Percentiles rank a stretch among this genome's conserved stretches.
Evolutionary conservation across 2,888 invertebrate species (phyloP).

Genomic region (Drosophila nigritarsus): DNA sequence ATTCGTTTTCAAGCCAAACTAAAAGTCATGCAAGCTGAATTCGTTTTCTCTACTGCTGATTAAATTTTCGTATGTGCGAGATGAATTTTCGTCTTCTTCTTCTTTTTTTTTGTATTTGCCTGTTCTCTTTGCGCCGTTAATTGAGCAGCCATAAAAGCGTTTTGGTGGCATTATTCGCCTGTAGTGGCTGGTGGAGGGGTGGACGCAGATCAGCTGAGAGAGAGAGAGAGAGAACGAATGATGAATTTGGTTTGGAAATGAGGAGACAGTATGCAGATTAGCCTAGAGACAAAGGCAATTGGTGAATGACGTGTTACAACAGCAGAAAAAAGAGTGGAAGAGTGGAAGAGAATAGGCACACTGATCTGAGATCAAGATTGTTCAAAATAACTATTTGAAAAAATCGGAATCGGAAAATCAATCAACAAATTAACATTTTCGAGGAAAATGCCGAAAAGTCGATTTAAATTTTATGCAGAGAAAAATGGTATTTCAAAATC

Average conservation of each 20-base stretch:
- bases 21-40: conserved; percentile 65
- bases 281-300: neutral
- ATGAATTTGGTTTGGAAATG: conserved; percentile 36
- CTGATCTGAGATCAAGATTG: conserved; percentile 11
- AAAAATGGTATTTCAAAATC: neutral
- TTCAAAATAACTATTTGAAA: neutral
- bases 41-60: conserved; percentile 56
- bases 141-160: conserved; percentile 44
- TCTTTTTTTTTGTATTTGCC: neutral
- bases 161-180: conserved; percentile 18
- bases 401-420: neutral
- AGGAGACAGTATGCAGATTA: conserved; percentile 5
- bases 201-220: neutral
- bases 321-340: neutral
- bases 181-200: neutral
- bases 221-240: neutral
- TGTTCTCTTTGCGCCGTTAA: conserved; percentile 42
- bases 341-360: neutral
- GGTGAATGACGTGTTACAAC: conserved; percentile 10
- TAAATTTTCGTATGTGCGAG: conserved; percentile 45
- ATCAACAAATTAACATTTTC: neutral
- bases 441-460: neutral
- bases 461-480: neutral
- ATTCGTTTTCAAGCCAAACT: conserved; percentile 72
- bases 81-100: conserved; percentile 21